Percentiles rank a stretch among this genome's conserved stretches.
Evolutionary conservation across 30 jellyfish, hydroid and myxozoan genomes (phyloP).

Genomic region (Aurelia sp.): DNA sequence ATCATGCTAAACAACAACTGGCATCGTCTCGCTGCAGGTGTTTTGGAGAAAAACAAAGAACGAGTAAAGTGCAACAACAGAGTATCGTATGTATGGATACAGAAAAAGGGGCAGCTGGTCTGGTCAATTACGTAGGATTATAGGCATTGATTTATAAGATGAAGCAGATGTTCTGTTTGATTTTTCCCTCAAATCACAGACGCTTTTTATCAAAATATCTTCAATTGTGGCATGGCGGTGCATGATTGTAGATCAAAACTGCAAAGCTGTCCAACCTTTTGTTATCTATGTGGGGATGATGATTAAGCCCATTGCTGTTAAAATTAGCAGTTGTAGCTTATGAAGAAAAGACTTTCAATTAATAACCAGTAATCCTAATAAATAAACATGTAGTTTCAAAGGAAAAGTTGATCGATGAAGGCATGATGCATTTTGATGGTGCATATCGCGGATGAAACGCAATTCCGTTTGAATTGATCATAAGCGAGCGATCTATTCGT

Average conservation of each 20-base stretch:
- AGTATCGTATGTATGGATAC: constrained; percentile 20
- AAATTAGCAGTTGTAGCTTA: not conserved
- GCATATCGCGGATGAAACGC: no score
- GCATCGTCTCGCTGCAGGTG: no score
- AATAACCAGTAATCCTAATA: not conserved
- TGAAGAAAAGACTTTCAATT: not conserved
- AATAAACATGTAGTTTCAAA: no score
- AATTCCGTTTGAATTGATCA: no score
- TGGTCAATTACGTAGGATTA: constrained; percentile 31
- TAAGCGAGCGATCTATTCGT: no score
- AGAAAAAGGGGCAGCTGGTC: constrained; percentile 25
- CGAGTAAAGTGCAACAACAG: no score
- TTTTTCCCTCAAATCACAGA: constrained; percentile 16
- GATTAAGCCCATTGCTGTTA: not conserved
- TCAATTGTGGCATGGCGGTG: constrained; percentile 36
- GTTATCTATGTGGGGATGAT: not conserved
- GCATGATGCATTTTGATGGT: no score
- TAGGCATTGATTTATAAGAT: constrained; percentile 27
- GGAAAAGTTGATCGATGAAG: no score
- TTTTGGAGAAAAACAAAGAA: no score
- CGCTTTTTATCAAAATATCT: constrained; percentile 30
- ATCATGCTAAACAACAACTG: no score
- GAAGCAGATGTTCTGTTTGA: constrained; percentile 19
- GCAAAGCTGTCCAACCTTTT: not conserved
- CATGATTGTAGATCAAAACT: constrained; percentile 4